Percentiles rank a stretch among this genome's conserved stretches.
phyloP scores from a whole-genome alignment of 2,113 vertebrate genomes.

The cat (Felis catus) region DNA sequence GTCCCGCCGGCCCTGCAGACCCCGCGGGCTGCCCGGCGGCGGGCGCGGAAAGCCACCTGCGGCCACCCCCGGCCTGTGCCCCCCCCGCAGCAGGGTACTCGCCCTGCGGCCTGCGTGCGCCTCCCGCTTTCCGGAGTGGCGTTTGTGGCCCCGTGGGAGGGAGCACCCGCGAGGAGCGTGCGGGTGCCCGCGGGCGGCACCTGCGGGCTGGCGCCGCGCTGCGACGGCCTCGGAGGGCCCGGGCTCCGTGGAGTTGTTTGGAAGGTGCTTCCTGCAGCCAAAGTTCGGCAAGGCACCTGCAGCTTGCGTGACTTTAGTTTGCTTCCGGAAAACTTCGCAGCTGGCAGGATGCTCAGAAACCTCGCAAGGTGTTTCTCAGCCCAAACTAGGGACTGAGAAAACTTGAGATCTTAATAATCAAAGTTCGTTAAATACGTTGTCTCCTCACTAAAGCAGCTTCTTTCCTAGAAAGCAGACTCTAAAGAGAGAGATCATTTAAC shows the following conservation, averaged over 20 bases:
- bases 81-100: neutral
- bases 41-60: neutral
- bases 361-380: neutral
- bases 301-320: no score
- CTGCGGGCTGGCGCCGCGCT: no score
- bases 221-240: no score
- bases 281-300: no score
- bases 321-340: neutral
- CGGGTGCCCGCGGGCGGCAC: no score
- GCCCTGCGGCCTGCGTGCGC: neutral
- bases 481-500: neutral
- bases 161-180: neutral
- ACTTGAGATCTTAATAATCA: neutral
- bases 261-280: no score
- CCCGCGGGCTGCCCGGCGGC: neutral
- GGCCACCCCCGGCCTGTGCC: neutral
- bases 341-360: neutral
- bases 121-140: neutral
- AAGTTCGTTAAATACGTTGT: neutral
- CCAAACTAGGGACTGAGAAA: neutral
- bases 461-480: neutral
- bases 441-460: neutral
- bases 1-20: neutral
- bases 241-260: no score
- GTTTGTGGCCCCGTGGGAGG: neutral